These are phyloP conservation scores for Steinernema carpocapsae DNA, from an alignment of 2,888 invertebrate species.

Conservation along the genomic window DNA sequence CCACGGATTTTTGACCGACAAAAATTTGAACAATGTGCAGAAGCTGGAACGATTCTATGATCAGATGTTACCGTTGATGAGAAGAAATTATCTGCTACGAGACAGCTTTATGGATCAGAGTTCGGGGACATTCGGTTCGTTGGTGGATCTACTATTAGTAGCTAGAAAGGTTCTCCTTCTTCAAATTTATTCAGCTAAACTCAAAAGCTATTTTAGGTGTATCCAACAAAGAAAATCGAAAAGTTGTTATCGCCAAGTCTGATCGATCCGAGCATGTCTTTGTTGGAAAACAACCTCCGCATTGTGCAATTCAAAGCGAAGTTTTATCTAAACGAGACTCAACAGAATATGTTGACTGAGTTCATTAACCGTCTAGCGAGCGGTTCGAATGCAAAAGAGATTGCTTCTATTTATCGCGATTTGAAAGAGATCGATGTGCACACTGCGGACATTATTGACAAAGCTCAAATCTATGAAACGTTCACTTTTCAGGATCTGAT, in stretches of 20 bases:
- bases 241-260: neutral
- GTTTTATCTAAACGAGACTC: neutral
- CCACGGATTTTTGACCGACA: neutral
- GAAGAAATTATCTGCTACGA: neutral
- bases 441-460: neutral
- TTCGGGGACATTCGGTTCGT: no score
- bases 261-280: neutral
- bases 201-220: slow-evolving; percentile 1
- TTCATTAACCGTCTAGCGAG: neutral
- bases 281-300: slow-evolving; percentile 5
- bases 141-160: neutral
- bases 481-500: neutral
- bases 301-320: neutral
- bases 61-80: neutral
- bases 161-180: neutral
- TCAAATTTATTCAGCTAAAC: neutral
- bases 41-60: slow-evolving; percentile 2
- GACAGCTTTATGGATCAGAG: neutral
- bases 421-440: neutral
- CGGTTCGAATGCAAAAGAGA: neutral
- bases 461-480: neutral
- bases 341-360: neutral
- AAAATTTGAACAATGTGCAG: neutral
- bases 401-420: neutral
- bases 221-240: neutral